Conservation (phyloP, 2,888 invertebrate genomes). For the Amiota minor region DNA sequence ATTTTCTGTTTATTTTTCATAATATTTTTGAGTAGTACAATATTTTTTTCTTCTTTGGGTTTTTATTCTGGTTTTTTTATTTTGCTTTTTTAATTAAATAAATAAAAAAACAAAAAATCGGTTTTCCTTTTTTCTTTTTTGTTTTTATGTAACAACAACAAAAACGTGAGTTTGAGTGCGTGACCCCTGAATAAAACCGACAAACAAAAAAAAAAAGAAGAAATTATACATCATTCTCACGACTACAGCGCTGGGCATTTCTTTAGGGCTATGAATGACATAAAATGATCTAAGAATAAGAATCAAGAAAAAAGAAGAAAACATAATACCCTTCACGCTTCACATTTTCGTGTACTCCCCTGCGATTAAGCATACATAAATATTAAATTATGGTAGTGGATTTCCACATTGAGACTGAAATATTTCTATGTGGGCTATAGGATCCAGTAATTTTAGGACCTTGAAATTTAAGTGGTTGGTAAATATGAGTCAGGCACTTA, state of each 20-base stretch:
- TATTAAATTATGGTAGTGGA: too few relatives aligned
- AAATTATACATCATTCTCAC: neutral
- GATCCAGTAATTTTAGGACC: too few relatives aligned
- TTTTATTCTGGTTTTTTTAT: slow-evolving; percentile 1
- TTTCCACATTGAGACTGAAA: too few relatives aligned
- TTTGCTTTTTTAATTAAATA: neutral
- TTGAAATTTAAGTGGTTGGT: too few relatives aligned
- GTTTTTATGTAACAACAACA: slow-evolving; percentile 15
- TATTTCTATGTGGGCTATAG: too few relatives aligned
- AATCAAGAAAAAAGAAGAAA: too few relatives aligned
- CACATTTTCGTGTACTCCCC: too few relatives aligned
- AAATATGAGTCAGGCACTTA: too few relatives aligned
- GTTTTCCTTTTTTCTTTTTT: neutral
- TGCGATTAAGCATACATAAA: too few relatives aligned
- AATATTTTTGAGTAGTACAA: neutral
- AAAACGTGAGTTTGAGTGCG: slow-evolving; percentile 50
- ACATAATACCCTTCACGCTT: too few relatives aligned
- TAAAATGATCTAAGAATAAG: too few relatives aligned
- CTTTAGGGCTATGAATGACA: neutral
- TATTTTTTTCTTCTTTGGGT: slow-evolving; percentile 9
- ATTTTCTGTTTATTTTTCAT: slow-evolving; percentile 14
- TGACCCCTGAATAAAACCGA: slow-evolving; percentile 53
- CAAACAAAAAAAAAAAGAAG: neutral
- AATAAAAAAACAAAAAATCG: too few relatives aligned
- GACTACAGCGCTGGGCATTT: neutral